Percentiles rank a stretch among this genome's conserved stretches.
Conservation (phyloP, 2,888 invertebrate genomes). For the Zaprionus lineosus region DNA sequence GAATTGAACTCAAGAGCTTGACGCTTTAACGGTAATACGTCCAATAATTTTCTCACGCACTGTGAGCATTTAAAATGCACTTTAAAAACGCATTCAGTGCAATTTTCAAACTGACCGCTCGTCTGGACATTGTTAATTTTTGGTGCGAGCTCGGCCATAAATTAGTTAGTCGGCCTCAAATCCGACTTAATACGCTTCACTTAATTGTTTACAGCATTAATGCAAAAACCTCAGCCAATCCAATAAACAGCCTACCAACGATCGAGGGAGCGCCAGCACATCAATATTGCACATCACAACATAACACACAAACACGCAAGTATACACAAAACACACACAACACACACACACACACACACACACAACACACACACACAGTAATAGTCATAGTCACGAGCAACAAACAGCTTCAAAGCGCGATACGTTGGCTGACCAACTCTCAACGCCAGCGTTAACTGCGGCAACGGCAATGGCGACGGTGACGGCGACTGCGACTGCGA, state of each 20-base stretch:
- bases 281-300: conserved; percentile 53
- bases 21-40: no score
- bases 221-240: conserved; percentile 74
- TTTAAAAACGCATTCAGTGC: conserved; percentile 13
- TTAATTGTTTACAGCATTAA: conserved; percentile 79
- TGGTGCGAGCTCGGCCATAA: conserved; percentile 43
- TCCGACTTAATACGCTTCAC: conserved; percentile 77
- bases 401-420: conserved; percentile 66
- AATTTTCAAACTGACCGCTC: conserved; percentile 6
- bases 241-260: conserved; percentile 62
- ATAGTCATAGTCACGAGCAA: no score
- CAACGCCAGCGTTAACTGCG: not conserved
- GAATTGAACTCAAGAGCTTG: no score
- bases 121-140: not conserved
- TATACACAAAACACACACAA: conserved; percentile 37
- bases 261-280: conserved; percentile 30
- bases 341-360: conserved; percentile 5
- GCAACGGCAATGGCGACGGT: not conserved
- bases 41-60: no score
- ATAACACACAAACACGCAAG: not conserved
- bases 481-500: not conserved
- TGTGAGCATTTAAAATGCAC: not conserved
- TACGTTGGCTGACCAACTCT: conserved; percentile 52
- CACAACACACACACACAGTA: conserved; percentile 41
- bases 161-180: conserved; percentile 69